Evolutionary conservation across 37 sponge, comb jelly and placozoan species (phyloP).

Genomic region (Amphimedon queenslandica): DNA sequence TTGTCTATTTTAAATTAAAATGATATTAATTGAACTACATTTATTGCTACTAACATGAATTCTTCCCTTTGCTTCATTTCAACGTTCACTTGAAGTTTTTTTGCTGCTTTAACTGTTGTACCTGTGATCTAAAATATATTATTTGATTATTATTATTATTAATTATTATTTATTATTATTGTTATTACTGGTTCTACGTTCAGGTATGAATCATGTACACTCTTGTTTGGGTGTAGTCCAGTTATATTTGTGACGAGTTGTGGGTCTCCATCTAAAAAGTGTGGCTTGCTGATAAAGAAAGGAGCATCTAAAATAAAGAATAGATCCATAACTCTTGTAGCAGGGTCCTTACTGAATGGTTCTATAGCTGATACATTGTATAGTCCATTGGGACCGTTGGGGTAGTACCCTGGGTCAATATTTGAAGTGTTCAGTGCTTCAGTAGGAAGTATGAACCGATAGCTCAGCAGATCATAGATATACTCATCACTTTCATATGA

Average conservation of each 20-base stretch:
- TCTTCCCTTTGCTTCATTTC: too few species aligned
- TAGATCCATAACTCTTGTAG: too few species aligned
- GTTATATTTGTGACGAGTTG: slow-evolving; percentile 49
- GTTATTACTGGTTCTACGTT: slow-evolving; percentile 73
- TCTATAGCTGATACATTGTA: slow-evolving; percentile 67
- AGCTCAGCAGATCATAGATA: slow-evolving; percentile 39
- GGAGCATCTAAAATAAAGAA: slow-evolving; percentile 57
- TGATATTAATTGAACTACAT: too few species aligned
- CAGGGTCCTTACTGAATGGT: slow-evolving; percentile 4
- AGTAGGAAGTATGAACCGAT: slow-evolving; percentile 42
- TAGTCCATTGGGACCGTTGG: slow-evolving; percentile 67
- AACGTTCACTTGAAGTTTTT: too few species aligned
- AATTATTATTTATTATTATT: slow-evolving; percentile 1
- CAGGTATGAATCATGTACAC: slow-evolving; percentile 61
- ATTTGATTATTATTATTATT: too few species aligned
- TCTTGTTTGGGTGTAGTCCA: slow-evolving; percentile 63
- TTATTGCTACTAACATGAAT: too few species aligned
- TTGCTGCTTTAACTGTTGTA: too few species aligned
- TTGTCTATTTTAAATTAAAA: too few species aligned
- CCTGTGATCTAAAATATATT: too few species aligned
- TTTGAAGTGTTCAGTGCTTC: slow-evolving; percentile 61
- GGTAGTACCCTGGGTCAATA: slow-evolving; percentile 56
- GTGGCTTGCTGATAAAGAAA: slow-evolving; percentile 84
- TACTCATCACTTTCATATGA: slow-evolving; percentile 22
- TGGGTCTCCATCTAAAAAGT: slow-evolving; percentile 84